phyloP scores from a whole-genome alignment of 2,113 vertebrate species.

The Lepus americanus region DNA sequence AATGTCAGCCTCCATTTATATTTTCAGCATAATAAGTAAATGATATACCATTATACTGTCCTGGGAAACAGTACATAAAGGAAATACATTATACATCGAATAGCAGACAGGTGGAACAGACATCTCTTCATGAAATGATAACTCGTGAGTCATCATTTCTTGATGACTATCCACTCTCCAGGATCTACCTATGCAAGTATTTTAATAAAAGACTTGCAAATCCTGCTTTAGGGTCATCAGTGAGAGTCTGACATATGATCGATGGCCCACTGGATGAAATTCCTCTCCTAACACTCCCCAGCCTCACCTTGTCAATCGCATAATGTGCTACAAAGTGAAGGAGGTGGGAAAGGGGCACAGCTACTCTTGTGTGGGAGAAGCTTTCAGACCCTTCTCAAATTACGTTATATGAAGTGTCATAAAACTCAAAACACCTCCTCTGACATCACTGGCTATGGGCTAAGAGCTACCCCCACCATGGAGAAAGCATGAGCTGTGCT shows the following conservation, averaged over 20 bases:
- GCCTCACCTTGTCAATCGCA: background rate
- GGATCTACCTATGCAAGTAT: background rate
- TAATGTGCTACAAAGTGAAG: background rate
- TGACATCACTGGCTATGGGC: slow-evolving; percentile 46
- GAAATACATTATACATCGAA: background rate
- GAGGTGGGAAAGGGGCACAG: slow-evolving; percentile 2
- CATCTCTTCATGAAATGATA: slow-evolving; percentile 41
- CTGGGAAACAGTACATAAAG: slow-evolving; percentile 13
- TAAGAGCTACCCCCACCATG: background rate
- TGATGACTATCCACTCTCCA: background rate
- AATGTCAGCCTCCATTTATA: background rate
- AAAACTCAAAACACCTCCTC: slow-evolving; percentile 28
- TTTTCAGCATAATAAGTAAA: slow-evolving; percentile 30
- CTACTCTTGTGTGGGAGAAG: background rate
- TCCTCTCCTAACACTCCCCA: background rate
- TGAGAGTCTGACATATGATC: background rate
- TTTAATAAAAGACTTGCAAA: slow-evolving; percentile 33
- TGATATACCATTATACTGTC: background rate
- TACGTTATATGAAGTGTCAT: slow-evolving; percentile 39
- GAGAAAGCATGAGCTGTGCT: background rate
- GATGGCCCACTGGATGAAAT: background rate
- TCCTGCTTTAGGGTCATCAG: background rate
- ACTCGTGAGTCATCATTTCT: background rate
- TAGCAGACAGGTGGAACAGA: background rate
- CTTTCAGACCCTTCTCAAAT: slow-evolving; percentile 40